Percentiles rank a stretch among this genome's conserved stretches.
Conservation (phyloP, 2,888 invertebrate genomes). For the Arge pagana region DNA sequence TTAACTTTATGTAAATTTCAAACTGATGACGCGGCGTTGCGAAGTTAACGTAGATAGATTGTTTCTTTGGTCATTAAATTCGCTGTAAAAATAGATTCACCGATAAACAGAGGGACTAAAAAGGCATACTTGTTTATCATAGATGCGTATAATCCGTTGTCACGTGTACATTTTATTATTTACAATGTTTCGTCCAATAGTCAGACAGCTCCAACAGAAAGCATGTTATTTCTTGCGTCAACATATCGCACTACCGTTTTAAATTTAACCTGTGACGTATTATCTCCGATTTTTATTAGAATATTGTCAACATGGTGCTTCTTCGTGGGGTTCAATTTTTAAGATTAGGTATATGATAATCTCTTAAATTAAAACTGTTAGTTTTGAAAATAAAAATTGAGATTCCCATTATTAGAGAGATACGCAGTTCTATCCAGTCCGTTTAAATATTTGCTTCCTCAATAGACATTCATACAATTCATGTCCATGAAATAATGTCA, state of each 20-base stretch:
- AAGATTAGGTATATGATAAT: conserved; percentile 36
- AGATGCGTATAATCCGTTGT: not conserved
- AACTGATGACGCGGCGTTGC: not conserved
- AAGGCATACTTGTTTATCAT: too few species aligned
- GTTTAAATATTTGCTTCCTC: too few species aligned
- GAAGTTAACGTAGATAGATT: too few species aligned
- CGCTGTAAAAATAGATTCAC: too few species aligned
- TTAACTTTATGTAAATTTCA: not conserved
- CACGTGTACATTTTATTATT: conserved; percentile 1
- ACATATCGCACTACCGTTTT: conserved; percentile 1
- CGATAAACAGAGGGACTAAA: too few species aligned
- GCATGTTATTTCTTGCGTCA: not conserved
- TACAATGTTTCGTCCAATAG: not conserved
- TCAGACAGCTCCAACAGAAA: not conserved
- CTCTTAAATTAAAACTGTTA: too few species aligned
- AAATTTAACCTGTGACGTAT: conserved; percentile 11
- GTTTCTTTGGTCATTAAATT: too few species aligned
- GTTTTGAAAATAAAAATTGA: too few species aligned
- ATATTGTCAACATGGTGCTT: conserved; percentile 19
- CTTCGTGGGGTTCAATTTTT: conserved; percentile 33
- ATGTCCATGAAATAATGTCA: too few species aligned
- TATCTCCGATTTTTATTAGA: conserved; percentile 17
- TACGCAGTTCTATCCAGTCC: too few species aligned
- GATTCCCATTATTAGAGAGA: too few species aligned
- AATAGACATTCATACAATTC: too few species aligned